Evolutionary conservation across 2,888 invertebrate species (phyloP).

Genomic region (Plebejus melissa): DNA sequence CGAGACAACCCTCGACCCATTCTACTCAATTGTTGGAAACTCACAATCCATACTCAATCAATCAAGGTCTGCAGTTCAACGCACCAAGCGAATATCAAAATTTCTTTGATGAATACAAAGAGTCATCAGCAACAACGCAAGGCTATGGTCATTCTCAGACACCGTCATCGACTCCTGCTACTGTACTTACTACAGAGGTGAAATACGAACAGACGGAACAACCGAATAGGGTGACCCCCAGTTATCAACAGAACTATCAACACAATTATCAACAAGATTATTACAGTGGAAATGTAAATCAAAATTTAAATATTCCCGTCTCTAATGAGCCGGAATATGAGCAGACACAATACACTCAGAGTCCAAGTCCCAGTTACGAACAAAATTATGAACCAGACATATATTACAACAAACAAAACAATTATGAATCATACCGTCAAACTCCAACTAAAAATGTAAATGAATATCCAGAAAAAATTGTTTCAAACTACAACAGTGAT

Average conservation of each 20-base stretch:
- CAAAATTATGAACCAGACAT: constrained; percentile 15
- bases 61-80: constrained; percentile 72
- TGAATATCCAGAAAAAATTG: constrained; percentile 50
- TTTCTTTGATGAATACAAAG: constrained; percentile 63
- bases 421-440: constrained; percentile 6
- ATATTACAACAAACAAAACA: constrained; percentile 21
- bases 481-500: constrained; percentile 40
- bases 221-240: constrained; percentile 42
- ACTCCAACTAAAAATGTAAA: constrained; percentile 44
- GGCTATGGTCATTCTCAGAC: constrained; percentile 40
- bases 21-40: constrained; percentile 66
- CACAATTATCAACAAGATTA: constrained; percentile 60
- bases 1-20: constrained; percentile 58
- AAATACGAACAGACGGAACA: constrained; percentile 35
- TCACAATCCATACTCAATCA: constrained; percentile 72
- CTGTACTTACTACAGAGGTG: constrained; percentile 45
- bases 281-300: constrained; percentile 59
- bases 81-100: constrained; percentile 69
- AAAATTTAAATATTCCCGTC: constrained; percentile 52
- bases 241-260: constrained; percentile 53
- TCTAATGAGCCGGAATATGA: constrained; percentile 38
- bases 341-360: constrained; percentile 4
- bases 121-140: constrained; percentile 48
- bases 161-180: constrained; percentile 40
- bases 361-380: constrained; percentile 23